Conservation (phyloP, 37 sponge, comb jelly and placozoan genomes). For the Eunapius fragilis region DNA sequence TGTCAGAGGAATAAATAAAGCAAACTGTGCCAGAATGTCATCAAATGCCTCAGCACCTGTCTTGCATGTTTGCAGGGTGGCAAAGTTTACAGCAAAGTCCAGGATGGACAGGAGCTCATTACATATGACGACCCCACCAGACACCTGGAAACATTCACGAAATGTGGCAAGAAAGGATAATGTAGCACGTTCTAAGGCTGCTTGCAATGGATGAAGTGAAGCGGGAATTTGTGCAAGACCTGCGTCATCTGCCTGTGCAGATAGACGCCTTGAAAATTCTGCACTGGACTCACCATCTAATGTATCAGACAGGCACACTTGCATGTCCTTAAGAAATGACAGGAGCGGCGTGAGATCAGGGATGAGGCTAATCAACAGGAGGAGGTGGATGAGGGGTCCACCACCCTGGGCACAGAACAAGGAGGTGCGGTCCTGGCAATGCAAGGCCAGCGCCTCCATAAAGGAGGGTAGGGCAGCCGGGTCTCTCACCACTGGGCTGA, state of each 20-base stretch:
- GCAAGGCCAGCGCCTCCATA: background rate
- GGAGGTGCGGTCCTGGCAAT: background rate
- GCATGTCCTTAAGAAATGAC: background rate
- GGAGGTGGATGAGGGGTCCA: background rate
- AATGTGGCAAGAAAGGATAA: background rate
- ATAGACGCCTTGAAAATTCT: background rate
- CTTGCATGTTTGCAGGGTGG: background rate
- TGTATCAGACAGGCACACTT: background rate
- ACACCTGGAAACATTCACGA: background rate
- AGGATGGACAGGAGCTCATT: background rate
- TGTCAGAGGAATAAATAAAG: background rate
- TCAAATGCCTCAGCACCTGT: background rate
- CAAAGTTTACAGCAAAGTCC: background rate
- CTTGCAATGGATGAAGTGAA: background rate
- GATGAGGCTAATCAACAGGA: background rate
- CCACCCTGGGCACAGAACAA: background rate
- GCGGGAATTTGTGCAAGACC: background rate
- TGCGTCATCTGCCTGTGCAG: background rate
- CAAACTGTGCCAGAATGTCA: background rate
- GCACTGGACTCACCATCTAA: background rate
- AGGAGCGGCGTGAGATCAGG: background rate
- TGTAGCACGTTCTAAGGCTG: background rate
- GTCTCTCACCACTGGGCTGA: background rate
- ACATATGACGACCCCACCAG: background rate
- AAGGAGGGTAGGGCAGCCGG: background rate